Conservation (phyloP, 2,113 vertebrate species). For the Apteryx mantelli region DNA sequence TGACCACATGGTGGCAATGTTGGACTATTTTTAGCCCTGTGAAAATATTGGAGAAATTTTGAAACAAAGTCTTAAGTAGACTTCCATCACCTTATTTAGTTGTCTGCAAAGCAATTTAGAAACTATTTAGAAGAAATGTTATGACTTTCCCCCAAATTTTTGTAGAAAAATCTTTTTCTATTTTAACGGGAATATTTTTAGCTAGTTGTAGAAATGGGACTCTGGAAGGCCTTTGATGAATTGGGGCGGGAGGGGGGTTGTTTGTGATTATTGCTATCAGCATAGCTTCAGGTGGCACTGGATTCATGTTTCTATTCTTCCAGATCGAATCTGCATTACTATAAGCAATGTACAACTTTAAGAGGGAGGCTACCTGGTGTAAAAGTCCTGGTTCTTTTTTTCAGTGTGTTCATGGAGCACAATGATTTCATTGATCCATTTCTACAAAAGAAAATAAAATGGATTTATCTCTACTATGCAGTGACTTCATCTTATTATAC, state of each 20-base stretch:
- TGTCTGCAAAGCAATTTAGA: not conserved
- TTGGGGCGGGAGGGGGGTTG: not conserved
- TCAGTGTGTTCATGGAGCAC: constrained; percentile 11
- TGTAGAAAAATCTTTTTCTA: constrained; percentile 62
- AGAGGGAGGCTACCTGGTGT: not conserved
- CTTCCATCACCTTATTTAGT: not conserved
- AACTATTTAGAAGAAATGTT: not conserved
- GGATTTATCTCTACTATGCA: not conserved
- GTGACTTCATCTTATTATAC: not conserved
- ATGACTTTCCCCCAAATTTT: not conserved
- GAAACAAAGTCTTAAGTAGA: not conserved
- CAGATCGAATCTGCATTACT: not conserved
- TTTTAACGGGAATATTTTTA: constrained; percentile 65
- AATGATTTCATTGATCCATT: constrained; percentile 27
- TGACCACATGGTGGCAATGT: constrained; percentile 72
- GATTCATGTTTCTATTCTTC: not conserved
- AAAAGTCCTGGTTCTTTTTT: constrained; percentile 6
- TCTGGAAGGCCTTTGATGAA: not conserved
- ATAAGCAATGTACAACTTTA: constrained; percentile 5
- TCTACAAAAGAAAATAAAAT: constrained; percentile 46
- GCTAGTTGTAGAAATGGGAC: constrained; percentile 10
- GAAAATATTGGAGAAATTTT: not conserved
- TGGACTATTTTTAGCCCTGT: not conserved
- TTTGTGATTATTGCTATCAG: not conserved
- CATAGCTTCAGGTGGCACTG: not conserved